Conservation (phyloP, 1,140 invertebrate genomes). For the Heliconius himera region DNA sequence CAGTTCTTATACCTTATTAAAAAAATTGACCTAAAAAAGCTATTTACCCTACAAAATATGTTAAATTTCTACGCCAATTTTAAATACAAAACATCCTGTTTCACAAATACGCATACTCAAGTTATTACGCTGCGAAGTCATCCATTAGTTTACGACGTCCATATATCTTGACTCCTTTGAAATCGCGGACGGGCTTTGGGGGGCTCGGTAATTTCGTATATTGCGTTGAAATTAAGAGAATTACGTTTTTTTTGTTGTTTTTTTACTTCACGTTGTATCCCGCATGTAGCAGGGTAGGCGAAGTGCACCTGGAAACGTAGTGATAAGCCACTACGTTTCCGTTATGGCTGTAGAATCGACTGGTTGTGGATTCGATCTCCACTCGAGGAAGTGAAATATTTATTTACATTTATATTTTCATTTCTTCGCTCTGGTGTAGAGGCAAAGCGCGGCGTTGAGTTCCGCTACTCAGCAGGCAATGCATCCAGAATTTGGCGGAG, state of each 20-base stretch:
- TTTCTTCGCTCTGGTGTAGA: too few relatives aligned
- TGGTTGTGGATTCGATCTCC: too few relatives aligned
- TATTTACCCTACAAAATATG: too few relatives aligned
- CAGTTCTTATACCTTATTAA: too few relatives aligned
- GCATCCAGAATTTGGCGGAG: too few relatives aligned
- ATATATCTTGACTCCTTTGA: constrained; percentile 47
- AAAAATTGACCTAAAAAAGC: too few relatives aligned
- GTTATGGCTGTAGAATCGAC: too few relatives aligned
- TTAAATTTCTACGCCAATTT: too few relatives aligned
- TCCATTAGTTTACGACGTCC: constrained; percentile 49
- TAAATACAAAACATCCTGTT: background rate
- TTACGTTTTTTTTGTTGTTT: background rate
- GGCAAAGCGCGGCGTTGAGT: too few relatives aligned
- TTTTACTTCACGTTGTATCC: background rate
- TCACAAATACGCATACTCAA: constrained; percentile 16
- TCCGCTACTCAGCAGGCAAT: too few relatives aligned
- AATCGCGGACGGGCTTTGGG: constrained; percentile 16
- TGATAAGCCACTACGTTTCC: background rate
- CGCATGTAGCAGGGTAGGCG: background rate
- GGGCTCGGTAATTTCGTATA: constrained; percentile 37
- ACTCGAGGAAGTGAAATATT: too few relatives aligned
- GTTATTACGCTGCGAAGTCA: constrained; percentile 38
- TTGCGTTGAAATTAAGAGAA: constrained; percentile 2
- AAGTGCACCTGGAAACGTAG: background rate
- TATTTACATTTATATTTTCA: too few relatives aligned